Evolutionary conservation across 1,140 invertebrate species (phyloP).

Genomic region (Helicorthomorpha holstii): DNA sequence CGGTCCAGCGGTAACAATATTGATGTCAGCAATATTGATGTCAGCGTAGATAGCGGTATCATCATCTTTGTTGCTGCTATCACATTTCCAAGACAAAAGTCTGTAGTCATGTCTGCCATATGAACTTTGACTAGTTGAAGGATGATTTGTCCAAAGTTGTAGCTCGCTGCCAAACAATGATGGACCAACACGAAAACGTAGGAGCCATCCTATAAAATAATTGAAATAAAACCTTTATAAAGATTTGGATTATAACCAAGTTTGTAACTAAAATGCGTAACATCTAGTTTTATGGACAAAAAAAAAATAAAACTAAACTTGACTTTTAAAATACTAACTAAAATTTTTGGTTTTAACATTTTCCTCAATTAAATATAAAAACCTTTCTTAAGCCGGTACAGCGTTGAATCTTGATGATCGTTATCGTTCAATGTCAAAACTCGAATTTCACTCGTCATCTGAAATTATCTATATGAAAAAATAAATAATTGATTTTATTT

Average conservation of each 20-base stretch:
- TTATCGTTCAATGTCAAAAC: slow-evolving; percentile 52
- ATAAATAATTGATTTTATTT: too few species aligned
- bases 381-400: slow-evolving; percentile 44
- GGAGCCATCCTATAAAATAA: slow-evolving; percentile 42
- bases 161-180: slow-evolving; percentile 59
- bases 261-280: too few species aligned
- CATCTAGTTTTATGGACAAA: not conserved
- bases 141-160: slow-evolving; percentile 65
- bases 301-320: too few species aligned
- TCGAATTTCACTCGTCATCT: too few species aligned
- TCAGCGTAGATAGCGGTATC: slow-evolving; percentile 45
- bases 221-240: too few species aligned
- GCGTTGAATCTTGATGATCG: slow-evolving; percentile 50
- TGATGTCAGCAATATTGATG: too few species aligned
- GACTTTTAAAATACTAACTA: too few species aligned
- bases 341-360: not conserved
- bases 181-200: slow-evolving; percentile 64
- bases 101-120: slow-evolving; percentile 29
- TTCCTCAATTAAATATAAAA: not conserved
- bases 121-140: slow-evolving; percentile 26
- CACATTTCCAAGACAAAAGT: slow-evolving; percentile 27
- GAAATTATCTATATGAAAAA: too few species aligned
- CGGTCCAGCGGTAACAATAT: slow-evolving; percentile 43
- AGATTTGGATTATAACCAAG: too few species aligned
- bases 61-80: slow-evolving; percentile 30